Conservation (phyloP, 1,140 invertebrate genomes). For the Phocides pigmalion region DNA sequence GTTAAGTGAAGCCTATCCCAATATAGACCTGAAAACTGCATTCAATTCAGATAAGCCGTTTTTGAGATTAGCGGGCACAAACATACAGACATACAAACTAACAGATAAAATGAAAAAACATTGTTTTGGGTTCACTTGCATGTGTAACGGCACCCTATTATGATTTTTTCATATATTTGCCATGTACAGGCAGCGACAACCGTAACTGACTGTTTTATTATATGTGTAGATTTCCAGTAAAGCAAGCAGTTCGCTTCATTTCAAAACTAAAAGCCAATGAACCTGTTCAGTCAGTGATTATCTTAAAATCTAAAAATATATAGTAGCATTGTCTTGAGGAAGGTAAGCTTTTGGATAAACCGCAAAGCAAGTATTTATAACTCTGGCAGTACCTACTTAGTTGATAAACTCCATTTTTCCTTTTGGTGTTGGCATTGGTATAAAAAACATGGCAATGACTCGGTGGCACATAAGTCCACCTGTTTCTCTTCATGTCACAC, state of each 20-base stretch:
- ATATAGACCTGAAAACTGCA: too few species aligned
- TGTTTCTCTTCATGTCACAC: constrained; percentile 25
- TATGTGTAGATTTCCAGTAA: background rate
- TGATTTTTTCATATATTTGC: too few species aligned
- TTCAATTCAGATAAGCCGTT: too few species aligned
- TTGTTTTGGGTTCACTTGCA: too few species aligned
- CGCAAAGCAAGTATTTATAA: constrained; percentile 21
- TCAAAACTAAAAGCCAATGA: constrained; percentile 9
- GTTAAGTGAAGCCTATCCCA: too few species aligned
- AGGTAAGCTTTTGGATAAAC: constrained; percentile 21
- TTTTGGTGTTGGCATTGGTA: constrained; percentile 20
- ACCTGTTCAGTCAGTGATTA: constrained; percentile 6
- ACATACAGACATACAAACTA: too few species aligned
- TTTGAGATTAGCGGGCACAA: too few species aligned
- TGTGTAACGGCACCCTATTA: too few species aligned
- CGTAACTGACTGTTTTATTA: too few species aligned
- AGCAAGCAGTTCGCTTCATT: background rate
- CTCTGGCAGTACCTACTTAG: constrained; percentile 15
- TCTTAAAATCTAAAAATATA: constrained; percentile 8
- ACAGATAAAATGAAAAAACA: too few species aligned
- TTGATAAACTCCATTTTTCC: constrained; percentile 19
- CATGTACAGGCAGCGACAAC: too few species aligned
- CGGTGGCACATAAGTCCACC: background rate
- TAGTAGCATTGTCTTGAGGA: constrained; percentile 22
- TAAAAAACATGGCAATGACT: constrained; percentile 24